Conservation (phyloP, 2,888 invertebrate genomes). For the Drosophila infuscata region DNA sequence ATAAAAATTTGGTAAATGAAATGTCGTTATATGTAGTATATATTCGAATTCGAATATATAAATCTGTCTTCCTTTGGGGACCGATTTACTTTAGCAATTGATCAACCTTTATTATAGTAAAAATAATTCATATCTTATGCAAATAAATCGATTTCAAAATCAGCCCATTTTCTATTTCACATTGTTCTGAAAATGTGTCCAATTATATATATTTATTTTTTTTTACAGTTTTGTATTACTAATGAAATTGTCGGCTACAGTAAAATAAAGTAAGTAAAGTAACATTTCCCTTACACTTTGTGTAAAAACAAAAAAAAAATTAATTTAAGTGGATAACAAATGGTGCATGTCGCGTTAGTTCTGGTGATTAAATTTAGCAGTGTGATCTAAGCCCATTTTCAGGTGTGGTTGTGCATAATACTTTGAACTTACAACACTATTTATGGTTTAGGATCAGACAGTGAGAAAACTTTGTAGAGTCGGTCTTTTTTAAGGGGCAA, state of each 20-base stretch:
- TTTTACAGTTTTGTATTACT: too few species aligned
- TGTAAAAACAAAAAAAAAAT: neutral
- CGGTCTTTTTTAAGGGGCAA: neutral
- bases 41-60: neutral
- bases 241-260: neutral
- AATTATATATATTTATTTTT: neutral
- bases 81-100: neutral
- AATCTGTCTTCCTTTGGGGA: neutral
- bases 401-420: constrained; percentile 35
- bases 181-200: neutral
- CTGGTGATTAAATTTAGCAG: constrained; percentile 7
- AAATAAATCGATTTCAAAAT: neutral
- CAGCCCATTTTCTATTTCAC: neutral
- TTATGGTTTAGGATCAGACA: constrained; percentile 30
- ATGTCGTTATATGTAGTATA: neutral
- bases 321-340: neutral
- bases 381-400: constrained; percentile 30
- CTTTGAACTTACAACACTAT: constrained; percentile 41
- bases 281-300: neutral
- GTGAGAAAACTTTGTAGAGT: constrained; percentile 37
- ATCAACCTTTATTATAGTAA: neutral
- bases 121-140: neutral
- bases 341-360: constrained; percentile 13
- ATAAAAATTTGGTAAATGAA: neutral
- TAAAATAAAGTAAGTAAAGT: neutral